phyloP scores from a whole-genome alignment of 2,797 vertebrate species.

The Enteromius viviparus region DNA sequence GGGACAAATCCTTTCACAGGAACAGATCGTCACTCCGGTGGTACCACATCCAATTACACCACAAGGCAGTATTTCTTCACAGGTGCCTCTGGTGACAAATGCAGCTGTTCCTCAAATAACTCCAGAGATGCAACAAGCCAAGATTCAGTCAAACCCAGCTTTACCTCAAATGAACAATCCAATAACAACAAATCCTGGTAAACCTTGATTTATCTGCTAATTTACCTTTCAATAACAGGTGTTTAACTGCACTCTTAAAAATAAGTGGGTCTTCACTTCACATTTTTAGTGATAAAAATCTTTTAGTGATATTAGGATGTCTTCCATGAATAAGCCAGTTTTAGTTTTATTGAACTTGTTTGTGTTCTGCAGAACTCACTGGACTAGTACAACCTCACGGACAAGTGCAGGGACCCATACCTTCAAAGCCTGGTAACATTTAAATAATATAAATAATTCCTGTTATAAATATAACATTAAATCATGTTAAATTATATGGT shows the following conservation, averaged over 20 bases:
- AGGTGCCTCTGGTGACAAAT: neutral
- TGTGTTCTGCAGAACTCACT: slow-evolving; percentile 37
- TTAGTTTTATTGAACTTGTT: neutral
- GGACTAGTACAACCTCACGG: slow-evolving; percentile 19
- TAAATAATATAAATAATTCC: slow-evolving; percentile 10
- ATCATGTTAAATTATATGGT: neutral
- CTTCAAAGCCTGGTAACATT: slow-evolving; percentile 61
- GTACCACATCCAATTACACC: neutral
- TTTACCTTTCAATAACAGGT: neutral
- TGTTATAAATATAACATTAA: neutral
- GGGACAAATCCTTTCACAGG: slow-evolving; percentile 14
- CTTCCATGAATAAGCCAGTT: neutral
- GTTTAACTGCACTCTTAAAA: neutral
- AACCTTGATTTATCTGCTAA: slow-evolving; percentile 22
- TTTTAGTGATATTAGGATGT: neutral
- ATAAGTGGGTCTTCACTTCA: neutral
- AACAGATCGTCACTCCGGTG: neutral
- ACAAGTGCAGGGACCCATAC: slow-evolving; percentile 33
- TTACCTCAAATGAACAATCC: slow-evolving; percentile 47
- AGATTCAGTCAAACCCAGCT: slow-evolving; percentile 26
- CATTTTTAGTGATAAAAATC: neutral
- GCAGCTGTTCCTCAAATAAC: slow-evolving; percentile 8
- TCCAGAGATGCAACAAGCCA: neutral
- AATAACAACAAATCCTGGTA: slow-evolving; percentile 58
- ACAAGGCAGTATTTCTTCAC: slow-evolving; percentile 15